These are phyloP conservation scores for Cyprinodon brontotheroides DNA, from an alignment of 2,113 vertebrate genomes.

Conservation along the genomic window DNA sequence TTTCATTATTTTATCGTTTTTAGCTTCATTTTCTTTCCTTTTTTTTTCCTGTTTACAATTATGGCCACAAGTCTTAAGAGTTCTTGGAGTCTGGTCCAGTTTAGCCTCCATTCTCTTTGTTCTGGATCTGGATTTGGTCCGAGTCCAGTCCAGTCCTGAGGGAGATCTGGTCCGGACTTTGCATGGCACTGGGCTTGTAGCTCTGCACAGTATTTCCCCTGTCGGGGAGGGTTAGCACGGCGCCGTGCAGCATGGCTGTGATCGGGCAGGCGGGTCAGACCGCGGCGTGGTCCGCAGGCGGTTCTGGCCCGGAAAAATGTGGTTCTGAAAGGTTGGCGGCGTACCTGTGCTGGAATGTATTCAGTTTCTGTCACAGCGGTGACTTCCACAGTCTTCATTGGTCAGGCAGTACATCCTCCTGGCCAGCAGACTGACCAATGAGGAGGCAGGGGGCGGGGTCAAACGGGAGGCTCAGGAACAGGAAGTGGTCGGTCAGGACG, in stretches of 20 bases:
- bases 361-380: constrained; percentile 33
- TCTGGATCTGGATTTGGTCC: constrained; percentile 64
- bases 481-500: constrained; percentile 74
- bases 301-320: constrained; percentile 44
- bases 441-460: constrained; percentile 9
- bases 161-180: constrained; percentile 58
- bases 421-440: constrained; percentile 56
- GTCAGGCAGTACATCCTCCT: constrained; percentile 69
- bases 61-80: constrained; percentile 70
- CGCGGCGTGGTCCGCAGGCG: constrained; percentile 14
- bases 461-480: constrained; percentile 60
- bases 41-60: constrained; percentile 67
- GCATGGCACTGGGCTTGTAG: constrained; percentile 71
- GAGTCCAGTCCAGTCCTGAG: constrained; percentile 58
- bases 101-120: constrained; percentile 30
- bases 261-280: constrained; percentile 42
- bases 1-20: constrained; percentile 54
- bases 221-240: constrained; percentile 49
- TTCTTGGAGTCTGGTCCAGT: constrained; percentile 45
- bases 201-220: constrained; percentile 71
- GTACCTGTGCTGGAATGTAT: constrained; percentile 73
- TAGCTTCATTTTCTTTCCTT: constrained; percentile 48
- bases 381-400: constrained; percentile 71
- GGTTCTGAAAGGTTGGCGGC: constrained; percentile 20
- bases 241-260: constrained; percentile 59